Conservation (phyloP, 2,888 invertebrate genomes). For the Synergus laeviventris region DNA sequence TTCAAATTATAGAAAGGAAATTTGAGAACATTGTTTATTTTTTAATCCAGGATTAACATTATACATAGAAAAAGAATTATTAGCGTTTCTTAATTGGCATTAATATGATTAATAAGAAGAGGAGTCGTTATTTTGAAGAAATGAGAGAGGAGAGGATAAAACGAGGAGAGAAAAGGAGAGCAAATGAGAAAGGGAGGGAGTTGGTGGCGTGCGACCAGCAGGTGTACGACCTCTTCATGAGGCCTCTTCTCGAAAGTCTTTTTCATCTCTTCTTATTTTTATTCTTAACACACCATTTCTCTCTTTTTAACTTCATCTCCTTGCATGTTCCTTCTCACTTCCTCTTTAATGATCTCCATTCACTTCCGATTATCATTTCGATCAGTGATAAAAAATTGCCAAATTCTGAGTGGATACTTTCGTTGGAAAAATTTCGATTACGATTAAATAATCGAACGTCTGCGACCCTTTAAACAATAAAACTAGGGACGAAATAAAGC, state of each 20-base stretch:
- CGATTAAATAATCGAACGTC: not conserved
- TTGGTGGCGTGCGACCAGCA: conserved; percentile 58
- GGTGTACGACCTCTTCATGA: conserved; percentile 53
- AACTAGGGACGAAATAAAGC: not conserved
- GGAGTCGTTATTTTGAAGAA: not conserved
- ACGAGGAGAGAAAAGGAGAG: conserved; percentile 39
- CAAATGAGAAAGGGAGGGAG: conserved; percentile 46
- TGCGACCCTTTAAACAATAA: not conserved
- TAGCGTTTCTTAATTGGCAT: not conserved
- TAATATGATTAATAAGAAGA: not conserved
- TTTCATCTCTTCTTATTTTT: conserved; percentile 40
- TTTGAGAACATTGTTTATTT: not conserved
- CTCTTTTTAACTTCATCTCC: conserved; percentile 29
- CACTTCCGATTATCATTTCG: conserved; percentile 38
- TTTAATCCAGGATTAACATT: too few species aligned
- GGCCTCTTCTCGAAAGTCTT: conserved; percentile 47
- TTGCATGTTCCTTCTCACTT: conserved; percentile 29
- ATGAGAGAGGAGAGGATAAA: conserved; percentile 12
- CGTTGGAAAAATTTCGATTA: conserved; percentile 7
- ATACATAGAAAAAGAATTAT: too few species aligned
- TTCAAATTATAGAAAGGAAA: not conserved
- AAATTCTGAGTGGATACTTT: not conserved
- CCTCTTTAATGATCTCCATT: conserved; percentile 28
- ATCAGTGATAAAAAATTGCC: conserved; percentile 27
- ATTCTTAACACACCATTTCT: conserved; percentile 22